Evolutionary conservation across 2,888 invertebrate genomes (phyloP), one percentile per base, ranked within the genome.

Genomic region (Thereva nobilitata): DNA sequence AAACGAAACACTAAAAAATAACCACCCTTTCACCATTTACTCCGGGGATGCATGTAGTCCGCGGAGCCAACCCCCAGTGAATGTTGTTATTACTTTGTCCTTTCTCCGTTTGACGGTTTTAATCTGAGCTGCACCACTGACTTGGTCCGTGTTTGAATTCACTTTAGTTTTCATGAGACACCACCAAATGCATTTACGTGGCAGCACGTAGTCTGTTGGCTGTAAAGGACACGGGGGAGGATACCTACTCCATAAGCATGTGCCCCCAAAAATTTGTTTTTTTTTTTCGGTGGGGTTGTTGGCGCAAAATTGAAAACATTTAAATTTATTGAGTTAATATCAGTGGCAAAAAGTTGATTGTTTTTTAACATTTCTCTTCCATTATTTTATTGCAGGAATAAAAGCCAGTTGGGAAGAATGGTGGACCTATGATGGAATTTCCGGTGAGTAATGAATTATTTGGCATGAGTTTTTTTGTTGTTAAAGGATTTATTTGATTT

Each of bases 361-460:
- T 54, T 42, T 64, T 52, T 59, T 53, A 38, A n/a, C 56, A 57
- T 50, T 70, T 66, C 71, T 63, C 67, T 69, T 78, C 78, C 73
- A 77, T 23, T 23, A 23, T 79, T 64, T 53, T 38, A 56, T 69
- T 67, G 3, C 71, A 71, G 71, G 67, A 56, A 70, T 66, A 38
- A 68, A 50, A 64, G 71, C 65, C 77, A 93, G 92, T 83, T 94
- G 94, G 94, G 94, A 94, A 82, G 93, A 93, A 84, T 94, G 94
- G 94, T 94, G 94, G 94, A 94, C 93, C 75, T 94, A 94, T 84
- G 94, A 94, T 83, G 94, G 94, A 72, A 94, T 94, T 82, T 94
- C 94, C 84, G 94, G 94, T 93, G 84, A 88, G 87, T 77, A 41
- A 49, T 61, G 23, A 61, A 61, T 50, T 61, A 61, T 61, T 61